Evolutionary conservation across 2,888 invertebrate species (phyloP).

Genomic region (Phorcus lineatus): DNA sequence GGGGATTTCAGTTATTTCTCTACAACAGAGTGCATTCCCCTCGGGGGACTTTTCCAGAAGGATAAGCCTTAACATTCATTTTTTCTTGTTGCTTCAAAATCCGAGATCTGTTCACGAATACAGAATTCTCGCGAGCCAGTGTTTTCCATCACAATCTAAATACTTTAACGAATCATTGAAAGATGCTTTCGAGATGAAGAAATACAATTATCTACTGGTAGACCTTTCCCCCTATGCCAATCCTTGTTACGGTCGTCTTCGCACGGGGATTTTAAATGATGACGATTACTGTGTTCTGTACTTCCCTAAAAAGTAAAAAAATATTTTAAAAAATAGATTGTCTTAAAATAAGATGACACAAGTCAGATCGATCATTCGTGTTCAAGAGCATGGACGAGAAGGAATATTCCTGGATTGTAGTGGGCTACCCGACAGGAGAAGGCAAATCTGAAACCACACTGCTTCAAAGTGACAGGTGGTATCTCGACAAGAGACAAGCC

Average conservation of each 20-base stretch:
- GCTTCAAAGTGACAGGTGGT: too few species aligned
- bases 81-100: neutral
- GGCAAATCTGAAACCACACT: too few species aligned
- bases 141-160: neutral
- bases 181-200: neutral
- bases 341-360: too few species aligned
- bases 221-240: neutral
- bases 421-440: too few species aligned
- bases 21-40: neutral
- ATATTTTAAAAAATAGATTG: too few species aligned
- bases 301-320: too few species aligned
- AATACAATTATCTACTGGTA: neutral
- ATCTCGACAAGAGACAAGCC: too few species aligned
- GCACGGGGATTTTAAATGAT: neutral
- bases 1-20: neutral
- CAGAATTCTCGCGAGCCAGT: neutral
- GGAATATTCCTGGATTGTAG: too few species aligned
- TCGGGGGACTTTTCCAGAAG: neutral
- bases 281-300: neutral
- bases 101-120: neutral
- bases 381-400: too few species aligned
- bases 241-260: neutral
- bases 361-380: too few species aligned
- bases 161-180: neutral
- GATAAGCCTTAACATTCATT: neutral